Evolutionary conservation across 1,140 invertebrate species (phyloP).

Genomic region (Maconellicoccus hirsutus): DNA sequence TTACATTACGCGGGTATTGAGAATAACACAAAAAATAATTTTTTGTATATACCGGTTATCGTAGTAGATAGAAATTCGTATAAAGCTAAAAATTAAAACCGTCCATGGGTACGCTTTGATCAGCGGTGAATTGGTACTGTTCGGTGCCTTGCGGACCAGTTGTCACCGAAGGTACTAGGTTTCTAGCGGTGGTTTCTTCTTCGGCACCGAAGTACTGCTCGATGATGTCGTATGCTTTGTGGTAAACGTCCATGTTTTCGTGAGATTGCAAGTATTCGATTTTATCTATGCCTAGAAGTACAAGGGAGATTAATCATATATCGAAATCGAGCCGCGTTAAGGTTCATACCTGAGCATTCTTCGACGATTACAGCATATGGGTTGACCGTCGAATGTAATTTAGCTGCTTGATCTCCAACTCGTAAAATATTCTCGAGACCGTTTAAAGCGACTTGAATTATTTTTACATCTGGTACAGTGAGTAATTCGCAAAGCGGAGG

Average conservation of each 20-base stretch:
- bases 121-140: slow-evolving; percentile 61
- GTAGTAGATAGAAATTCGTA: no score
- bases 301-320: no score
- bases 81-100: slow-evolving; percentile 64
- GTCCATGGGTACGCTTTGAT: slow-evolving; percentile 59
- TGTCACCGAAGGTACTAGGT: slow-evolving; percentile 64
- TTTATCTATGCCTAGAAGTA: slow-evolving; percentile 76
- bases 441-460: slow-evolving; percentile 94
- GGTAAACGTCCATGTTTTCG: slow-evolving; percentile 91
- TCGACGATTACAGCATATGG: slow-evolving; percentile 85
- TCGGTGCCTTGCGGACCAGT: slow-evolving; percentile 46
- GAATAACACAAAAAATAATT: neutral
- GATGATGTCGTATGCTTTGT: slow-evolving; percentile 92
- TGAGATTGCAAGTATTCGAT: slow-evolving; percentile 95
- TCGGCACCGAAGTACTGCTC: slow-evolving; percentile 88
- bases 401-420: slow-evolving; percentile 74
- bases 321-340: no score
- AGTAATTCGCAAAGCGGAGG: slow-evolving; percentile 88
- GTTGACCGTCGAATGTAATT: slow-evolving; percentile 57
- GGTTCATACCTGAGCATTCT: slow-evolving; percentile 69
- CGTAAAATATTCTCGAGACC: slow-evolving; percentile 92
- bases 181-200: slow-evolving; percentile 60
- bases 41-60: no score
- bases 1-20: neutral
- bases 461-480: slow-evolving; percentile 87